Percentiles rank a stretch among this genome's conserved stretches.
Conservation (phyloP, 2,113 vertebrate species). For the Aptenodytes patagonicus region DNA sequence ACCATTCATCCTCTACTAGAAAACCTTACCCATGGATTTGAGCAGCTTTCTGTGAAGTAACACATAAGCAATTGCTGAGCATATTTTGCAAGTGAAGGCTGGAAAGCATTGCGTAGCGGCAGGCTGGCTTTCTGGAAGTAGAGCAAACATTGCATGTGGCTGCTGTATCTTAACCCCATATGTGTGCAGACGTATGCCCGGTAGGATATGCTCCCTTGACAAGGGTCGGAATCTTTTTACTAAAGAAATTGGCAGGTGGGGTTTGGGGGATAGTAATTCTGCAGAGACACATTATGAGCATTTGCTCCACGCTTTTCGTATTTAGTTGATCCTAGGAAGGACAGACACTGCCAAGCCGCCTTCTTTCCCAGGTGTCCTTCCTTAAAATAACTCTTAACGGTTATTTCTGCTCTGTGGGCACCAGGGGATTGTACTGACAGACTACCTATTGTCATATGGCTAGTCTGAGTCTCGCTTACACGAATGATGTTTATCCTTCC, state of each 20-base stretch:
- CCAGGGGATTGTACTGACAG: no score
- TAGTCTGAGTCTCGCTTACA: background rate
- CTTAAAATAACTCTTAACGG: background rate
- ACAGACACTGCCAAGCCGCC: background rate
- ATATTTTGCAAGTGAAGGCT: background rate
- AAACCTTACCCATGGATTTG: background rate
- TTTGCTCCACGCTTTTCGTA: background rate
- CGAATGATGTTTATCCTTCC: background rate
- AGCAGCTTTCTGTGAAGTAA: background rate
- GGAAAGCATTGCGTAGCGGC: background rate
- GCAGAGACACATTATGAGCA: background rate
- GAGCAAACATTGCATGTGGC: background rate
- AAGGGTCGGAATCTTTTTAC: background rate
- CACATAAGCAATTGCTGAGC: background rate
- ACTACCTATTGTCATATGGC: background rate
- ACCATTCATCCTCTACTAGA: background rate
- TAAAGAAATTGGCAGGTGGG: background rate
- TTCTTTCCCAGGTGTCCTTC: background rate
- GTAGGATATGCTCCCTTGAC: background rate
- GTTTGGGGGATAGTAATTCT: background rate
- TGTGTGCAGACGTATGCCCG: background rate
- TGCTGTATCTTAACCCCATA: rapidly evolving
- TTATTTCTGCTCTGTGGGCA: background rate
- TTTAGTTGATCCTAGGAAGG: background rate
- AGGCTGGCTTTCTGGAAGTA: background rate